phyloP scores from a whole-genome alignment of 2,888 invertebrate genomes.

The Phyllotreta cruciferae region DNA sequence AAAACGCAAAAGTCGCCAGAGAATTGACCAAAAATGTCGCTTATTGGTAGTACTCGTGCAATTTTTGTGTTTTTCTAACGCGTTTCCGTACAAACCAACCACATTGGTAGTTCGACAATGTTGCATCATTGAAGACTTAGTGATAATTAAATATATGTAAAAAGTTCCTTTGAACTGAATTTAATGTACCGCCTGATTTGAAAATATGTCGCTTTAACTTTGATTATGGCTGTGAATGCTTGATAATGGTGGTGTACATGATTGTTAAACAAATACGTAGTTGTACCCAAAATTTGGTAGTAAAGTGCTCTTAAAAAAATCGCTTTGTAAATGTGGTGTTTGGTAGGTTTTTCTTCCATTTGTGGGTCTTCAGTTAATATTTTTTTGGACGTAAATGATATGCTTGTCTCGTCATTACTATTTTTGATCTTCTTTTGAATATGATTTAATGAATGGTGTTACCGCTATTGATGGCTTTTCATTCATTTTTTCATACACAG shows the following conservation, averaged over 20 bases:
- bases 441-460: too few relatives aligned
- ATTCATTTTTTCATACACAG: too few relatives aligned
- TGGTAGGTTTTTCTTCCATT: constrained; percentile 5
- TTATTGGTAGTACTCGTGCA: too few relatives aligned
- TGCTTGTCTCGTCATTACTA: too few relatives aligned
- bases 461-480: too few relatives aligned
- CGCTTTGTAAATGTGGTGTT: background rate
- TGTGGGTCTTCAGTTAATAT: background rate
- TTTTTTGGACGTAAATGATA: background rate
- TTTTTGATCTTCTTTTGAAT: too few relatives aligned
- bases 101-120: too few relatives aligned
- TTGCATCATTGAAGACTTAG: too few relatives aligned
- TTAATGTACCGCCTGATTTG: constrained; percentile 3
- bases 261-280: background rate
- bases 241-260: background rate
- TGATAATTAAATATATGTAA: background rate
- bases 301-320: constrained; percentile 13
- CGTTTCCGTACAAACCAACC: too few relatives aligned
- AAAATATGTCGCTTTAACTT: constrained; percentile 5
- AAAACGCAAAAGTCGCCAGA: background rate
- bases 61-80: too few relatives aligned
- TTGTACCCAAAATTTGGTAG: constrained; percentile 10
- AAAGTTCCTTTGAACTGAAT: background rate
- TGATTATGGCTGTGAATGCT: constrained; percentile 18
- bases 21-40: background rate